These are phyloP conservation scores for Drosophila multiciliata DNA, from an alignment of 2,888 invertebrate genomes.

Conservation along the genomic window DNA sequence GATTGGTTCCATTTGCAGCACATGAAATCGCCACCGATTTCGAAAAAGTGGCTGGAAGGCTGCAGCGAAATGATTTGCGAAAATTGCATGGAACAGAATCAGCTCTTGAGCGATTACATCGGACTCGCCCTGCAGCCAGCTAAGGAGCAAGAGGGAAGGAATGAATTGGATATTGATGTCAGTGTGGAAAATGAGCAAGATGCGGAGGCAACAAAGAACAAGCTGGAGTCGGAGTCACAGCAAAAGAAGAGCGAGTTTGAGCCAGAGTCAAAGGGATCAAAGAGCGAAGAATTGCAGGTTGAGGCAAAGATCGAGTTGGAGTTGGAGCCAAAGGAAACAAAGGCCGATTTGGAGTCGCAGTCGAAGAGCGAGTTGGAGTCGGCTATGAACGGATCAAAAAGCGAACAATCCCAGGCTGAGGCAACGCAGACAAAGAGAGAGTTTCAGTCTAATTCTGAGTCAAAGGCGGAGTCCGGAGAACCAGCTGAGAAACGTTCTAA, in stretches of 20 bases:
- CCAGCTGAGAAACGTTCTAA: slow-evolving; percentile 74
- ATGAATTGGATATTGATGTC: slow-evolving; percentile 68
- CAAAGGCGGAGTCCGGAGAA: slow-evolving; percentile 3
- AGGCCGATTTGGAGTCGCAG: not conserved
- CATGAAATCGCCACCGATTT: slow-evolving; percentile 84
- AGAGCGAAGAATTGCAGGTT: slow-evolving; percentile 9
- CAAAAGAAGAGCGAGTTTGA: not conserved
- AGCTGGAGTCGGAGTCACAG: not conserved
- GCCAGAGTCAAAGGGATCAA: not conserved
- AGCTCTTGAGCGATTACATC: slow-evolving; percentile 91
- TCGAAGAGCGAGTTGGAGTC: not conserved
- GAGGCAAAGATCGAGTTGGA: not conserved
- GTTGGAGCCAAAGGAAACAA: not conserved
- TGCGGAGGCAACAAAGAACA: not conserved
- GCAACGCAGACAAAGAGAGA: not conserved
- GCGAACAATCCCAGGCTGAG: not conserved
- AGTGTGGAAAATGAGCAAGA: slow-evolving; percentile 43
- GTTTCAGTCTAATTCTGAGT: not conserved
- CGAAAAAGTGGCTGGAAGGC: slow-evolving; percentile 86
- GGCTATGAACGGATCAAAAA: not conserved
- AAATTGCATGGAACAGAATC: slow-evolving; percentile 90
- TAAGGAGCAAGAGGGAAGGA: slow-evolving; percentile 47
- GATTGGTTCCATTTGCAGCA: slow-evolving; percentile 98
- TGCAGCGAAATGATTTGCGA: slow-evolving; percentile 94
- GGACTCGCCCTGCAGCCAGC: slow-evolving; percentile 82